Percentiles rank a stretch among this genome's conserved stretches.
These are phyloP conservation scores for Mallotus villosus DNA, from an alignment of 2,797 vertebrate genomes.

Conservation along the genomic window DNA sequence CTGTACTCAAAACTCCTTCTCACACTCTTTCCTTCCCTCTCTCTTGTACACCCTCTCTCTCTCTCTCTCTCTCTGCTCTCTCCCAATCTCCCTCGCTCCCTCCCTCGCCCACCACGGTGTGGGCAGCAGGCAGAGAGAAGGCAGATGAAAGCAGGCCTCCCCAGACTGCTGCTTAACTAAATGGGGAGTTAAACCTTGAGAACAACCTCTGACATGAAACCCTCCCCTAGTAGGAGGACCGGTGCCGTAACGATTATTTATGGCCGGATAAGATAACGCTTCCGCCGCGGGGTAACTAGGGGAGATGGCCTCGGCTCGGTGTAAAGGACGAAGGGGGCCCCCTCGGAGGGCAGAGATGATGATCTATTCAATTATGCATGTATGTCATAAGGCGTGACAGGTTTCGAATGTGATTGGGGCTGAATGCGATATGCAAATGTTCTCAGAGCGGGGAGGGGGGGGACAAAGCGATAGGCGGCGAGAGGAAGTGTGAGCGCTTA, in stretches of 20 bases:
- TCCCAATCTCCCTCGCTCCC: background rate
- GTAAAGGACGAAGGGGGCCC: conserved; percentile 34
- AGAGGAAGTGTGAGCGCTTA: background rate
- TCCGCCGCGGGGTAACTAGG: conserved; percentile 16
- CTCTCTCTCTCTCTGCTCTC: background rate
- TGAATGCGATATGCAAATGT: conserved; percentile 29
- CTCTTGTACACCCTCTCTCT: no score
- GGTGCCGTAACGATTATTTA: conserved; percentile 54
- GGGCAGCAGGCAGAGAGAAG: conserved; percentile 6
- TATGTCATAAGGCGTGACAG: conserved; percentile 42
- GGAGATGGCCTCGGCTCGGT: conserved; percentile 24
- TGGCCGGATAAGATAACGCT: conserved; percentile 36
- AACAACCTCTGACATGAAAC: conserved; percentile 55
- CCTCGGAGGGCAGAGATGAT: conserved; percentile 33
- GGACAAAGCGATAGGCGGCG: background rate
- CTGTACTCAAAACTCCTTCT: background rate
- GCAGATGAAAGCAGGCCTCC: conserved; percentile 41
- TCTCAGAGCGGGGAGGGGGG: conserved; percentile 23
- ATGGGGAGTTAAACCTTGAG: conserved; percentile 57
- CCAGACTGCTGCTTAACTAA: conserved; percentile 42
- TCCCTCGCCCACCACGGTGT: conserved; percentile 3
- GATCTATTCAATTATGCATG: conserved; percentile 57
- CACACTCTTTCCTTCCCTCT: background rate
- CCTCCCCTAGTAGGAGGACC: conserved; percentile 57
- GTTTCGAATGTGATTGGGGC: conserved; percentile 27